phyloP scores from a whole-genome alignment of 2,888 invertebrate species.

The Eurois occulta region DNA sequence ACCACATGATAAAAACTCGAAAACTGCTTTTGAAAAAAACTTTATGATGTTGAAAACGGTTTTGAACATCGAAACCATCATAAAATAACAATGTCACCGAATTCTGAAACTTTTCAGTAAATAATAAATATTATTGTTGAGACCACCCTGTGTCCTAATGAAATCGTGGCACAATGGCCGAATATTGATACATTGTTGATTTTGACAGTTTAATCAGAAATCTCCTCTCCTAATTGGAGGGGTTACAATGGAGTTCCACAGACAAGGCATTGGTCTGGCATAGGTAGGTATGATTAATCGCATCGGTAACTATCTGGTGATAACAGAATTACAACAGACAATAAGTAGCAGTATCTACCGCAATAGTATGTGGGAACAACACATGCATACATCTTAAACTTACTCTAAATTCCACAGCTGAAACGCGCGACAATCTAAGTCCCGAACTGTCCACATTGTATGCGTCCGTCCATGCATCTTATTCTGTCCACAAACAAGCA shows the following conservation, averaged over 20 bases:
- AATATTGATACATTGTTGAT: neutral
- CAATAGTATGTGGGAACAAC: slow-evolving; percentile 2
- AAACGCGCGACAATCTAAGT: slow-evolving; percentile 27
- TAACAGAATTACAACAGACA: neutral
- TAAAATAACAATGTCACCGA: rapidly evolving
- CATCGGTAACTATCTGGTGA: neutral
- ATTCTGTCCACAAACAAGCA: slow-evolving; percentile 28
- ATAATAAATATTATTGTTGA: neutral
- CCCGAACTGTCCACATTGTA: slow-evolving; percentile 12
- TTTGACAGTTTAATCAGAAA: neutral
- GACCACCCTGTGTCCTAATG: neutral
- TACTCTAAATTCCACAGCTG: slow-evolving; percentile 9
- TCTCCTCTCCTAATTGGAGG: neutral
- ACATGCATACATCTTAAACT: slow-evolving; percentile 48
- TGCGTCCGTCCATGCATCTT: slow-evolving; percentile 26
- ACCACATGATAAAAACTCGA: neutral
- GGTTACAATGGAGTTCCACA: neutral
- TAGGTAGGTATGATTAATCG: neutral
- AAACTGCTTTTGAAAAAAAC: neutral
- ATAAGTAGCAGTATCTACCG: neutral
- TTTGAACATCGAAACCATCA: neutral
- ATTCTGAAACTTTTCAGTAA: neutral
- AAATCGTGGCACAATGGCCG: neutral
- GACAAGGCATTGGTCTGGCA: neutral
- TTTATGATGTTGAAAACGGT: neutral